phyloP scores from a whole-genome alignment of 2,113 vertebrate genomes.

The Cisticola juncidis region DNA sequence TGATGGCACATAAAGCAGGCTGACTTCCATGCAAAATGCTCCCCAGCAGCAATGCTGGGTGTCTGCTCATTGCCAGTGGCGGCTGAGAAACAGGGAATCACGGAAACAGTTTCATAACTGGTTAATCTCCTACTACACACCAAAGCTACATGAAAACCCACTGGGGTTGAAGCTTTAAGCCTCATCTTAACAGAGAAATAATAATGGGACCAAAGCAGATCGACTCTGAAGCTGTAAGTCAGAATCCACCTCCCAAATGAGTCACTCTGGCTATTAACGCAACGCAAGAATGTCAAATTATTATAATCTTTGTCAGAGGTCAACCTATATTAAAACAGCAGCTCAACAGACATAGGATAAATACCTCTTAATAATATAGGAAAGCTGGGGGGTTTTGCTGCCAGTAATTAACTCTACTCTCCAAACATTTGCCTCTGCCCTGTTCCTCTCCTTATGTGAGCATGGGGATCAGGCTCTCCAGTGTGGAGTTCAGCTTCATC shows the following conservation, averaged over 20 bases:
- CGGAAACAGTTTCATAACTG: not conserved
- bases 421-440: not conserved
- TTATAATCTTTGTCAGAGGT: conserved; percentile 37
- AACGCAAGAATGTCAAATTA: conserved; percentile 22
- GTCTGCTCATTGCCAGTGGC: rapidly evolving
- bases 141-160: not conserved
- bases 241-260: not conserved
- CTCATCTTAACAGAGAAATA: not conserved
- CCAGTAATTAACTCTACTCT: not conserved
- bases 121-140: not conserved
- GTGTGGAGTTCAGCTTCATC: not conserved
- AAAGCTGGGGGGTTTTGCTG: not conserved
- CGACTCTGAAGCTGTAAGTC: not conserved
- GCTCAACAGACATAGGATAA: conserved; percentile 20
- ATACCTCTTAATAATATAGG: not conserved
- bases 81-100: not conserved
- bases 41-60: not conserved
- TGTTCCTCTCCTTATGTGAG: not conserved
- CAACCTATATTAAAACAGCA: conserved; percentile 9
- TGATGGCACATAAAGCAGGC: not conserved
- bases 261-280: not conserved
- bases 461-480: rapidly evolving
- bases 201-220: not conserved
- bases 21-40: not conserved
- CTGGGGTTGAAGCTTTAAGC: not conserved